A percentile compares a stretch with the other conserved stretches of the same genome.
Evolutionary conservation across 2,113 vertebrate genomes (phyloP).

Genomic region (Chinchilla lanigera): DNA sequence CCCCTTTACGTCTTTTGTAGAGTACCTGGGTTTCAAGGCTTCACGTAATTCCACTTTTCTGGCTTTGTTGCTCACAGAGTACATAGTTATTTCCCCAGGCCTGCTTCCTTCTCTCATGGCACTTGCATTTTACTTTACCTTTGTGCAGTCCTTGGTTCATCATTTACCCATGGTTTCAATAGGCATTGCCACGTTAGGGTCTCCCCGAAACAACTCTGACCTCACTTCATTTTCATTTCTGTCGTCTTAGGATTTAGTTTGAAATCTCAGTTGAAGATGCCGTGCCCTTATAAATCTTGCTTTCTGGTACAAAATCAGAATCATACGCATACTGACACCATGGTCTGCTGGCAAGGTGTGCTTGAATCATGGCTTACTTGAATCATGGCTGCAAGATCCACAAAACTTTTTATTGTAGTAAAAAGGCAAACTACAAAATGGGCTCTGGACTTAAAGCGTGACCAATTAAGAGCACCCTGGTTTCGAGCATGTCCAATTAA

Average conservation of each 20-base stretch:
- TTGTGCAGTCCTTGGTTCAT: neutral
- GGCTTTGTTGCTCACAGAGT: neutral
- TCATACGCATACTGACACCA: neutral
- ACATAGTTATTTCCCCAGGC: neutral
- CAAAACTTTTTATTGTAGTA: no score
- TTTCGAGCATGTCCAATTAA: no score
- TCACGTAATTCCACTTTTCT: neutral
- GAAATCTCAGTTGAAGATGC: neutral
- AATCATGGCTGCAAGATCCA: neutral
- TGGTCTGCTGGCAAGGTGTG: neutral
- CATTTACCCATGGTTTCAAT: neutral
- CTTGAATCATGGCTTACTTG: neutral
- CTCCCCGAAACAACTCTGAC: neutral
- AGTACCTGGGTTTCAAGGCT: neutral
- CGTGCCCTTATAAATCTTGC: neutral
- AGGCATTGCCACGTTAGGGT: neutral
- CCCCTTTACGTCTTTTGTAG: neutral
- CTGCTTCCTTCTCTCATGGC: neutral
- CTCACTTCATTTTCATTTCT: neutral
- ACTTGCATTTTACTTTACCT: neutral
- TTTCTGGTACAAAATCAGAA: neutral
- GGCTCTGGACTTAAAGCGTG: no score
- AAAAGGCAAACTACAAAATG: neutral
- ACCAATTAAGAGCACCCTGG: neutral
- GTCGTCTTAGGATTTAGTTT: neutral